A percentile compares a stretch with the other conserved stretches of the same genome.
phyloP scores from a whole-genome alignment of 2,888 invertebrate genomes.

The Hypolimnas misippus region DNA sequence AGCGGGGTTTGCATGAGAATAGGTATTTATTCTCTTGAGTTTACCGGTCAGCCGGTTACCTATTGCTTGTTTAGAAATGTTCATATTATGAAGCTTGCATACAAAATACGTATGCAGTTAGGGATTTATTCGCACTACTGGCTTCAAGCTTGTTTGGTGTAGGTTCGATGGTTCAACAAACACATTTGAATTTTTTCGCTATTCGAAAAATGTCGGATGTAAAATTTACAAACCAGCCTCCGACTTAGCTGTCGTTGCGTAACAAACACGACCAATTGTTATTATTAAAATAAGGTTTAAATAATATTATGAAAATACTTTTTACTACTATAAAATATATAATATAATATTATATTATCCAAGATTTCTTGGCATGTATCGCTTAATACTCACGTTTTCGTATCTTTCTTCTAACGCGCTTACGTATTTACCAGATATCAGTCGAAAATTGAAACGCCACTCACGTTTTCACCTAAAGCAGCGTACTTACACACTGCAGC shows the following conservation, averaged over 20 bases:
- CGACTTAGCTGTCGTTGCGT: not conserved
- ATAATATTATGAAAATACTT: not conserved
- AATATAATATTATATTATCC: slow-evolving; percentile 22
- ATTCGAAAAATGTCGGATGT: not conserved
- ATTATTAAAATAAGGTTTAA: too few species aligned
- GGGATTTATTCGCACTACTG: slow-evolving; percentile 19
- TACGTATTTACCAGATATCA: slow-evolving; percentile 34
- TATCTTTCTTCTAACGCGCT: slow-evolving; percentile 40
- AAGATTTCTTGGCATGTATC: slow-evolving; percentile 31
- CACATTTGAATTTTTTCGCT: not conserved
- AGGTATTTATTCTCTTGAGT: slow-evolving; percentile 18
- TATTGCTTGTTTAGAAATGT: slow-evolving; percentile 24
- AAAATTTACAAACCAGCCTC: not conserved
- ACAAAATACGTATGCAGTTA: slow-evolving; percentile 21
- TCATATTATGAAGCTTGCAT: slow-evolving; percentile 22
- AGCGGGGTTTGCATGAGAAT: slow-evolving; percentile 23
- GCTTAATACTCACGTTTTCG: slow-evolving; percentile 37
- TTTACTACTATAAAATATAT: not conserved
- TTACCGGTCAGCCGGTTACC: slow-evolving; percentile 8
- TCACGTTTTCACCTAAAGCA: slow-evolving; percentile 42
- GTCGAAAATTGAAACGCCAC: slow-evolving; percentile 37
- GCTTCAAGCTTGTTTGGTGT: slow-evolving; percentile 11
- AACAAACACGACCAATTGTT: too few species aligned
- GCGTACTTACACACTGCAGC: slow-evolving; percentile 40
- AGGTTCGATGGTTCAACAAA: not conserved